These are phyloP conservation scores for Diceros bicornis DNA, from an alignment of 2,797 vertebrate species.

Conservation along the genomic window DNA sequence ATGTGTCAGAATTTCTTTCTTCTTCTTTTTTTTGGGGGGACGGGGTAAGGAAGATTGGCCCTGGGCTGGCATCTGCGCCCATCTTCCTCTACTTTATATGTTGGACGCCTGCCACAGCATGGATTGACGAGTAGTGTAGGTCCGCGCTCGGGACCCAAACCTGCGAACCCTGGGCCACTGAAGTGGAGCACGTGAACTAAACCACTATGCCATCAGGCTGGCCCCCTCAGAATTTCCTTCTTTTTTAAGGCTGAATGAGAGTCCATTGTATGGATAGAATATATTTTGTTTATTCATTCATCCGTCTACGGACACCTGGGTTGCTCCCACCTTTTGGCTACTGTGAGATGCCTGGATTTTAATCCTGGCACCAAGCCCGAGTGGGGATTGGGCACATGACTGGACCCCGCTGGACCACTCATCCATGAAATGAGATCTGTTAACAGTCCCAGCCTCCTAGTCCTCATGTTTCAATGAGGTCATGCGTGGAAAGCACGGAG, in stretches of 20 bases:
- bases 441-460: no score
- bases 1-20: not conserved
- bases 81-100: no score
- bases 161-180: no score
- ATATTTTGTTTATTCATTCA: not conserved
- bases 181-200: no score
- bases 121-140: no score
- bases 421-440: rapidly evolving
- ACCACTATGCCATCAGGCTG: no score
- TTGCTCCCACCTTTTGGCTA: not conserved
- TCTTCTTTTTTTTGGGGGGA: not conserved
- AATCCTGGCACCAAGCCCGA: not conserved
- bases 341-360: not conserved
- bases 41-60: no score
- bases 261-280: not conserved
- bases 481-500: not conserved
- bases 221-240: not conserved
- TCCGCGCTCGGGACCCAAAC: no score
- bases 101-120: no score
- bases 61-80: no score
- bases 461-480: not conserved
- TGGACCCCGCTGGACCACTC: not conserved
- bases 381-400: not conserved
- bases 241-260: not conserved
- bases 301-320: not conserved